Conservation (phyloP, 2,888 invertebrate genomes). For the Eledona agricola region DNA sequence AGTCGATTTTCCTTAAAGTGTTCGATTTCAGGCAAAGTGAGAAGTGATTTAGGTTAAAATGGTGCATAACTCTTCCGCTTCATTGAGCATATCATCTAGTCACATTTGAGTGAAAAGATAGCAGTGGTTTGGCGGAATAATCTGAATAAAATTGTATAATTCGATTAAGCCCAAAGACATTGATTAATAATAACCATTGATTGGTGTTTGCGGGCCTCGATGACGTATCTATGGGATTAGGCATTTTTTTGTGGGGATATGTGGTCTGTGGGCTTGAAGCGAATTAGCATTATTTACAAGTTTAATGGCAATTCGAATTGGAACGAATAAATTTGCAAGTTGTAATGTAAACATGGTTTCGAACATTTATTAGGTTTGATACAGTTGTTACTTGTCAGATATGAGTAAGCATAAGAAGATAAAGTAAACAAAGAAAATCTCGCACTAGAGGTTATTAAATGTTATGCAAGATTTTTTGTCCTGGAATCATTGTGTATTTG, state of each 20-base stretch:
- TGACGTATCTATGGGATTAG: constrained; percentile 21
- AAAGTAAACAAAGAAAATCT: constrained; percentile 16
- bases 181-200: constrained; percentile 22
- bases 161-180: constrained; percentile 5
- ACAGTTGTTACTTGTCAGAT: constrained; percentile 30
- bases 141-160: constrained; percentile 1
- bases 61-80: constrained; percentile 21
- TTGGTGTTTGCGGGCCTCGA: constrained; percentile 19
- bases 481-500: constrained; percentile 27
- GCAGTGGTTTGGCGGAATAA: constrained; percentile 3
- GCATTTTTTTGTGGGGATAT: constrained; percentile 22
- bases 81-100: constrained; percentile 22
- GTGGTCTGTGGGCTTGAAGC: constrained; percentile 20
- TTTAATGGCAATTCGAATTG: constrained; percentile 26
- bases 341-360: constrained; percentile 26
- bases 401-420: constrained; percentile 20
- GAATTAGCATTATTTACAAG: constrained; percentile 34
- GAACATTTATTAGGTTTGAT: constrained; percentile 26
- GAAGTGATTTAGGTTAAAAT: constrained; percentile 19
- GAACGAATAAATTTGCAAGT: constrained; percentile 36
- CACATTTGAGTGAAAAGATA: constrained; percentile 12
- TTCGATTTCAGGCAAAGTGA: constrained; percentile 13
- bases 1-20: constrained; percentile 15
- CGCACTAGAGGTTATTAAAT: constrained; percentile 11
- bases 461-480: constrained; percentile 25